Base-by-base conservation (phyloP, 2,888 invertebrate genomes). In the Hypomecis punctinalis region DNA sequence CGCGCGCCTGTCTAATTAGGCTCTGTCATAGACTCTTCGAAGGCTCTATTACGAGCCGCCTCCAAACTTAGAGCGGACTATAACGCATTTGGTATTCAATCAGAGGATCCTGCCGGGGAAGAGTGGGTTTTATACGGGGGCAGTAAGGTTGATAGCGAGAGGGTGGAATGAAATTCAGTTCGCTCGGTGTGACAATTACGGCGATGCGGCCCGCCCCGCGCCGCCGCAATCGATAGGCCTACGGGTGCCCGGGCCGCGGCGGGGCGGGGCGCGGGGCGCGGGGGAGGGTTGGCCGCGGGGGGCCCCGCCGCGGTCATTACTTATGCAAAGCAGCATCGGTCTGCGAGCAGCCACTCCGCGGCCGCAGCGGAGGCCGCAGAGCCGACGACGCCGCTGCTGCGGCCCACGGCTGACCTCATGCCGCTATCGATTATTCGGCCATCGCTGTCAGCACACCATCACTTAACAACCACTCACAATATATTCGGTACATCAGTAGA, bases 201-300 rank as follows among this genome's bases (percentile, higher is more conserved):
- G 85, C 89, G 88, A 86, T 89, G 89, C 89, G 88, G 90, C 90
- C 88, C 90, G 90, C 91, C 89, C 91, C 95, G 82, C 95, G 81
- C 94, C 95, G 87, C 90, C 95, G 88, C 95, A 95, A 89, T 95
- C 95, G 75, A 95, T 95, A 80, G 95, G 95, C 74, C 95, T 95
- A 86, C 95, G 94, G 79, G 94, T 93, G 94, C 87, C 92, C 92
- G 94, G 57, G 58, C 85, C 84, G 76, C 86, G 88, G 71, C 88
- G 88, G 70, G 75, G 72, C 73, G 78, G 68, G 74, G 72, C 74
- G 79, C 54, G 63, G 67, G 77, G 56, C 43, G 55, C 40, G 63
- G 57, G 60, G 43, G 57, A 23, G 51, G 35, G 42, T 76, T 40
- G 52, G 65, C 76, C 54, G 55, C 23, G 61, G 52, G 61, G 63